Percentiles rank a stretch among this genome's conserved stretches.
Evolutionary conservation across 2,113 vertebrate species (phyloP).

Genomic region (Columba livia): DNA sequence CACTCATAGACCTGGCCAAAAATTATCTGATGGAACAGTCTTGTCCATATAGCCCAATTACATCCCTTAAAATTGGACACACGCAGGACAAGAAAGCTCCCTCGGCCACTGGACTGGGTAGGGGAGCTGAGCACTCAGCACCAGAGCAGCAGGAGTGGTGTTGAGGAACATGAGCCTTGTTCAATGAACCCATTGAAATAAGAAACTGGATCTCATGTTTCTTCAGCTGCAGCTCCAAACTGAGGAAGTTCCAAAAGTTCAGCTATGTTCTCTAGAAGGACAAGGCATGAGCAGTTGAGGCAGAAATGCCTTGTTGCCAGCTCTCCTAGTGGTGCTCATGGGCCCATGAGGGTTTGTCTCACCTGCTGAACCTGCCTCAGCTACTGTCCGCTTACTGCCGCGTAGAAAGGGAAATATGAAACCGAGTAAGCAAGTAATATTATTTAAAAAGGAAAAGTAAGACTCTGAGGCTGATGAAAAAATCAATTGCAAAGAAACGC

Average conservation of each 20-base stretch:
- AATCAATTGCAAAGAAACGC: neutral
- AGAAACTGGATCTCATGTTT: neutral
- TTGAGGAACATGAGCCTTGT: neutral
- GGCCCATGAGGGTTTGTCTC: neutral
- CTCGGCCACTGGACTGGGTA: fast-evolving
- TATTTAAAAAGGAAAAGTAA: neutral
- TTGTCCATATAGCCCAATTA: fast-evolving
- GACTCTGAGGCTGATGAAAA: neutral
- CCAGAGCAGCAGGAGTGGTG: fast-evolving
- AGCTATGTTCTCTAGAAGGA: neutral
- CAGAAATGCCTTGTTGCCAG: neutral
- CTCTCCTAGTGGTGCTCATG: fast-evolving
- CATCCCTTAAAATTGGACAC: fast-evolving
- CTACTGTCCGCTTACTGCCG: neutral
- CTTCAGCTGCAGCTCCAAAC: neutral
- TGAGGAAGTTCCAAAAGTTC: neutral
- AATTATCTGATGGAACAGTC: fast-evolving
- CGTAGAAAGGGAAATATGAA: fast-evolving
- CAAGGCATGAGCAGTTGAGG: neutral
- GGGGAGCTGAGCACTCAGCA: fast-evolving
- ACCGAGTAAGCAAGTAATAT: neutral
- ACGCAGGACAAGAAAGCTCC: neutral
- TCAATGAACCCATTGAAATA: neutral
- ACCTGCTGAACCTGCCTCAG: neutral
- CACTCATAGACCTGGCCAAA: neutral